These are phyloP conservation scores for Glossophaga mutica DNA, from an alignment of 2,797 vertebrate genomes.

Conservation along the genomic window DNA sequence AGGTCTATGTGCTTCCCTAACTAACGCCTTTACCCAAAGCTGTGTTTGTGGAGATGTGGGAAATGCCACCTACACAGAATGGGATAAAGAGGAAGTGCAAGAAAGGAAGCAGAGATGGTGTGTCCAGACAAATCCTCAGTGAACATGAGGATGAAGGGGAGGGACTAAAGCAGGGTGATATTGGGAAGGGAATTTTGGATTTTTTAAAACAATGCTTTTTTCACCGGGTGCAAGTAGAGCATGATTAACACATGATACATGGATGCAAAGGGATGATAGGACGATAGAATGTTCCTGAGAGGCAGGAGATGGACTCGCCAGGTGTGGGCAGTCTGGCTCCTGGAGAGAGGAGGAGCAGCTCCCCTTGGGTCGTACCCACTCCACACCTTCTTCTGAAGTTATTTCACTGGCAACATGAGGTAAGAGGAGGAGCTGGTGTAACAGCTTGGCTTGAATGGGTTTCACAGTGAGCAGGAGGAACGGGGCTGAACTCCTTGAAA, in stretches of 20 bases:
- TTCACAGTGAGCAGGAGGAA: not conserved
- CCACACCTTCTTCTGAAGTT: not conserved
- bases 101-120: not conserved
- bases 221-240: not conserved
- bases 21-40: not conserved
- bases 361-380: rapidly evolving
- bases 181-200: not conserved
- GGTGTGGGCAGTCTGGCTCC: not conserved
- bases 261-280: not conserved
- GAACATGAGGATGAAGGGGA: not conserved
- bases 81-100: not conserved
- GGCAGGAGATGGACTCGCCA: not conserved
- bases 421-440: not conserved
- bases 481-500: not conserved
- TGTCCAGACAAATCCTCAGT: not conserved
- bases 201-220: not conserved
- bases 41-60: not conserved
- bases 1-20: not conserved
- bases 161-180: not conserved
- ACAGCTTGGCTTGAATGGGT: not conserved
- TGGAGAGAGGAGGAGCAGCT: not conserved
- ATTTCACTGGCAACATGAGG: not conserved
- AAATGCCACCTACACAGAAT: rapidly evolving
- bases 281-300: not conserved
- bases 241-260: not conserved